Conservation (phyloP, 2,113 vertebrate genomes). For the Cyanistes caeruleus region DNA sequence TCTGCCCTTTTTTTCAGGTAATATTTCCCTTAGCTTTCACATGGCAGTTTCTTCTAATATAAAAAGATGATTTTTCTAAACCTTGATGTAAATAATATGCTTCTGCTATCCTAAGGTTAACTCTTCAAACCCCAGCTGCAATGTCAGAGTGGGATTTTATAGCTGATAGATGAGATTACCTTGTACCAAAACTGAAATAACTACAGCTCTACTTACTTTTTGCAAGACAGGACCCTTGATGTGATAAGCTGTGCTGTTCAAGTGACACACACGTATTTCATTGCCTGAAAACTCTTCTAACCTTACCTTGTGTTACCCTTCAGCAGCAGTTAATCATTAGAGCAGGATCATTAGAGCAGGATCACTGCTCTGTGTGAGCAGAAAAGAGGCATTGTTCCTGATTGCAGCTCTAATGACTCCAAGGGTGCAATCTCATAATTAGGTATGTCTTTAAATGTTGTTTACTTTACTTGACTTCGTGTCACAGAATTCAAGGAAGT, state of each 20-base stretch:
- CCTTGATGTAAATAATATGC: neutral
- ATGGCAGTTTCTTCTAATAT: neutral
- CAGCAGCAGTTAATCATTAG: slow-evolving; percentile 57
- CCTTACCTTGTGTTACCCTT: slow-evolving; percentile 52
- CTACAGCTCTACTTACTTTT: neutral
- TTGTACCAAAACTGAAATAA: neutral
- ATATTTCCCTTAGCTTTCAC: neutral
- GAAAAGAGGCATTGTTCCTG: slow-evolving; percentile 44
- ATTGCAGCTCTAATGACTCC: slow-evolving; percentile 50
- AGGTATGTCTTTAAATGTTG: slow-evolving; percentile 36
- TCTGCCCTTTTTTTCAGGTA: neutral
- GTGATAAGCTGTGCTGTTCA: neutral
- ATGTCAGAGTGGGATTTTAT: neutral
- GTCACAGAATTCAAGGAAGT: neutral
- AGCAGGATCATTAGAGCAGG: slow-evolving; percentile 1
- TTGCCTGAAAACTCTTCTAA: slow-evolving; percentile 38
- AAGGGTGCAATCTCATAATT: slow-evolving; percentile 22
- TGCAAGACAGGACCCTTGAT: neutral
- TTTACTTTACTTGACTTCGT: neutral
- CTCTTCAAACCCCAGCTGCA: neutral
- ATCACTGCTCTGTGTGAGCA: slow-evolving; percentile 42
- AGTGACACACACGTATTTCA: neutral
- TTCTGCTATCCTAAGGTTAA: neutral
- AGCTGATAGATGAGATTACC: neutral
- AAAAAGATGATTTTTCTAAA: neutral